Percentiles rank a stretch among this genome's conserved stretches.
These are phyloP conservation scores for Parus major DNA, from an alignment of 2,113 vertebrate species.

Conservation along the genomic window DNA sequence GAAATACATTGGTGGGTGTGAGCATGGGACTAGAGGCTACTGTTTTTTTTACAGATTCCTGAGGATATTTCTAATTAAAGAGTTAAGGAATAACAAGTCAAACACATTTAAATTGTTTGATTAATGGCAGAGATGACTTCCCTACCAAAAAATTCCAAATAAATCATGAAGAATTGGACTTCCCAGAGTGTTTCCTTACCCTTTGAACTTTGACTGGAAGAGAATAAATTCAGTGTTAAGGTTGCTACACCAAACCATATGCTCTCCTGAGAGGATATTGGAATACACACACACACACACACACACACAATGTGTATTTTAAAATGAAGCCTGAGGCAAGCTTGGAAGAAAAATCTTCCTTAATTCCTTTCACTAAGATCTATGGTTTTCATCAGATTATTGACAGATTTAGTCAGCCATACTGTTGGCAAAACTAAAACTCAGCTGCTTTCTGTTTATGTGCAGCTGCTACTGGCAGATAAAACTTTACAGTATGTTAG, in stretches of 20 bases:
- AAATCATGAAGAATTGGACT: neutral
- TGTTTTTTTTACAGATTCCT: neutral
- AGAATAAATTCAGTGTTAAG: neutral
- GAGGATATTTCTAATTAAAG: neutral
- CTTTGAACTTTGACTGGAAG: slow-evolving; percentile 17
- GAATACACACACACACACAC: neutral
- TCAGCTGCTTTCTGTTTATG: slow-evolving; percentile 25
- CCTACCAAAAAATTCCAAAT: neutral
- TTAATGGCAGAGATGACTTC: neutral
- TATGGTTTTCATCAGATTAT: slow-evolving; percentile 51
- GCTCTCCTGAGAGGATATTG: neutral
- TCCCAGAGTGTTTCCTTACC: neutral
- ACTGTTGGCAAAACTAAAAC: slow-evolving; percentile 37
- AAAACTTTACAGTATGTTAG: neutral
- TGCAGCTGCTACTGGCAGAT: neutral
- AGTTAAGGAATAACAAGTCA: neutral
- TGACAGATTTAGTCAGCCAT: slow-evolving; percentile 13
- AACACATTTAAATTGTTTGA: neutral
- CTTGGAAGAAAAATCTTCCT: slow-evolving; percentile 13
- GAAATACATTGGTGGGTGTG: neutral
- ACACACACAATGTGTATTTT: neutral
- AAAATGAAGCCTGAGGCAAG: neutral
- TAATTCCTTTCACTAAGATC: slow-evolving; percentile 33
- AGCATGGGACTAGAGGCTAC: no score
- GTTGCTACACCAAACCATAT: neutral